Evolutionary conservation across 2,113 vertebrate genomes (phyloP).

Genomic region (Misgurnus mizolepis): DNA sequence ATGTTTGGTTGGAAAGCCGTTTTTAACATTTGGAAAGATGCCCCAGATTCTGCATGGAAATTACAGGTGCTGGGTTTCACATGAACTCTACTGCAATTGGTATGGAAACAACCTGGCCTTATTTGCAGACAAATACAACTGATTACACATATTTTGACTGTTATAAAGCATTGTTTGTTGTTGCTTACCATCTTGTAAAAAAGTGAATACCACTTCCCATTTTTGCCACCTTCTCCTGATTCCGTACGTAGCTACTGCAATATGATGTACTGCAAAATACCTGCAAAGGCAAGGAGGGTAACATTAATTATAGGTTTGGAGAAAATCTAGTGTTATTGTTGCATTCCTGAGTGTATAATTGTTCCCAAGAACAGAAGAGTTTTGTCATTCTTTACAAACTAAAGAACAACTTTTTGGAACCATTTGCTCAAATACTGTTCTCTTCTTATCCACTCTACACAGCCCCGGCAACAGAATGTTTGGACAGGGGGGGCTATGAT

Average conservation of each 20-base stretch:
- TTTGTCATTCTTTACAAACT: conserved; percentile 16
- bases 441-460: conserved; percentile 33
- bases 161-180: background rate
- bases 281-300: background rate
- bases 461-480: no score
- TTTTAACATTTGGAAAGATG: no score
- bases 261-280: background rate
- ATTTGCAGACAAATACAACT: no score
- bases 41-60: no score
- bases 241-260: background rate
- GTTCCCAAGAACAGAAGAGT: conserved; percentile 5
- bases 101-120: background rate
- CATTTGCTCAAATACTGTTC: conserved; percentile 10
- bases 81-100: background rate
- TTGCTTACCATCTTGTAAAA: no score
- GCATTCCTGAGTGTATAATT: background rate
- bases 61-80: no score
- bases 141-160: background rate
- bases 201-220: background rate
- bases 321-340: background rate
- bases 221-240: background rate
- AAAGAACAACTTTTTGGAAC: background rate
- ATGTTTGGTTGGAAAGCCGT: background rate
- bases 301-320: background rate
- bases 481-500: no score